Percentiles rank a stretch among this genome's conserved stretches.
These are phyloP conservation scores for Diorhabda elongata DNA, from an alignment of 1,140 invertebrate genomes.

Conservation along the genomic window DNA sequence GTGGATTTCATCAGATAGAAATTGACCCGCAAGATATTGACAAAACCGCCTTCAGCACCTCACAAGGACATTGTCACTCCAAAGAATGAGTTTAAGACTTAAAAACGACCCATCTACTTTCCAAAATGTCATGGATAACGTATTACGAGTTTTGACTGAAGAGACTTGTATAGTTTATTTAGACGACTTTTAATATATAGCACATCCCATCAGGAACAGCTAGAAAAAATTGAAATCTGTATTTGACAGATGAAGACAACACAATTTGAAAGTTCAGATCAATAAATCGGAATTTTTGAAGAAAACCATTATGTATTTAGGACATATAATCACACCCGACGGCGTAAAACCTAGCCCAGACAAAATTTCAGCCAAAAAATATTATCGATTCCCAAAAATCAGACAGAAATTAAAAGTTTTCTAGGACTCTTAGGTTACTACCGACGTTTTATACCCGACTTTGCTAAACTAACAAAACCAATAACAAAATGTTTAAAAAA, in stretches of 20 bases:
- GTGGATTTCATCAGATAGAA: slow-evolving; percentile 38
- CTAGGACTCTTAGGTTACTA: too few relatives aligned
- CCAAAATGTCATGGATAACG: slow-evolving; percentile 44
- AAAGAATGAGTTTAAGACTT: slow-evolving; percentile 42
- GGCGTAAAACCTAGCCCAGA: neutral
- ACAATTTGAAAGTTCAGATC: neutral
- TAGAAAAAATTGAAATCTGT: neutral
- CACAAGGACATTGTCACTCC: slow-evolving; percentile 41
- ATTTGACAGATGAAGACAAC: neutral
- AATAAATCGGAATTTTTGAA: neutral
- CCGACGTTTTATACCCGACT: neutral
- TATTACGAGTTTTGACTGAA: slow-evolving; percentile 34
- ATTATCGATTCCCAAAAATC: neutral
- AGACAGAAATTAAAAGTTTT: neutral
- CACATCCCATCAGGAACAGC: neutral
- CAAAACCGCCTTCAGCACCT: slow-evolving; percentile 36
- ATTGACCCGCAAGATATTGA: slow-evolving; percentile 26
- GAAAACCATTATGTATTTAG: slow-evolving; percentile 3
- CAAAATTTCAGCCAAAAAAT: neutral
- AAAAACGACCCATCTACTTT: slow-evolving; percentile 37
- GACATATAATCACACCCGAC: neutral
- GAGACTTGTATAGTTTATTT: slow-evolving; percentile 41
- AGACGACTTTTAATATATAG: slow-evolving; percentile 5
- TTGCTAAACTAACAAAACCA: neutral
- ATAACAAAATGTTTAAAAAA: neutral